Evolutionary conservation across 37 sponge, comb jelly and placozoan genomes (phyloP), one percentile per base, ranked within the genome.

Genomic region (Ianthella basta): DNA sequence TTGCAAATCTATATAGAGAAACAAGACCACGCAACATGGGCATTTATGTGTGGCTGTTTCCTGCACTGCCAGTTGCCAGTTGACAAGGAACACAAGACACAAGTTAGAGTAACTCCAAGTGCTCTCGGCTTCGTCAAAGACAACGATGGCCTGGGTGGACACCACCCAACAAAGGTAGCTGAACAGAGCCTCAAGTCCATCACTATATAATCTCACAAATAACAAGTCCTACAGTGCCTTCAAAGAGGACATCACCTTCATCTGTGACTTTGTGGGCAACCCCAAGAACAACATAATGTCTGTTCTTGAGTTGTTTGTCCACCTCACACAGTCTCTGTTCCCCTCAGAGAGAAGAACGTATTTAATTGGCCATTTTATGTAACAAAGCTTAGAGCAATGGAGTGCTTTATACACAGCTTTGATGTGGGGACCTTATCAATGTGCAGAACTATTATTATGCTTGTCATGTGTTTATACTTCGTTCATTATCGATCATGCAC

Each of bases 111-210:
- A 4, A 64, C 83, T 29, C 91, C 92, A 13, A 86, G 80, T 53
- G 86, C 96, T 35, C 85, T 86, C 0, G 96, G 96, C 0, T 87
- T 86, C 72, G 59, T 91, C 33, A 87, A 87, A 69, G 95, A 91
- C 73, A 32, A 10, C 5, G 39, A 23, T 8, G 25, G 25, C 23
- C 10, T 21, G 5, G 37, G 40, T 19, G 73, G 73, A 20, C 36
- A 40, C 39, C 41, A 37, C 5, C 77, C 91, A 15, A 85, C 91
- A 0, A 92, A 95, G 80, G 87, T 85, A 33, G 86, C 84, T 24
- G 91, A 95, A 25, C 92, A 88, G 35, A 59, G 41, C 21, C 72
- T 36, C 35, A 73, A 44, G 6, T 82, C 80, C 35, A 79, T 95
- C 25, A 86, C 87, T 19, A n/a, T n/a, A n/a, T n/a, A 56, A 77